A percentile compares a stretch with the other conserved stretches of the same genome.
These are phyloP conservation scores for Aphodius granarius DNA, from an alignment of 2,888 invertebrate species.

Conservation along the genomic window DNA sequence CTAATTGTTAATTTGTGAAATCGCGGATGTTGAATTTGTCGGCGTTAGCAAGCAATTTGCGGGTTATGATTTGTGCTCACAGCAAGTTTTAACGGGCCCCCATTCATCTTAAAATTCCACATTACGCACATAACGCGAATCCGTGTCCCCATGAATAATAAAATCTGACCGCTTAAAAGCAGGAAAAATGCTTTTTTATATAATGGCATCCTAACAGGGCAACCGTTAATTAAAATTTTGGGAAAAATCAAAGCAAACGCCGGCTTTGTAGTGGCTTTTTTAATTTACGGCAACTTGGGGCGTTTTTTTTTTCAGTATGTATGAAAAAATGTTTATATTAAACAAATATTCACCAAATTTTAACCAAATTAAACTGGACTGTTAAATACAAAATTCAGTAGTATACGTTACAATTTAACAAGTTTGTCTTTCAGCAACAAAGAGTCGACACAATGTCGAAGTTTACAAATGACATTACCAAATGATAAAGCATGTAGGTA, in stretches of 20 bases:
- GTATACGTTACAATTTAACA: too few relatives aligned
- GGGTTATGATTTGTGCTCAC: not conserved
- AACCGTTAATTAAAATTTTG: not conserved
- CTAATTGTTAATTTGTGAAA: not conserved
- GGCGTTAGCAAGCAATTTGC: not conserved
- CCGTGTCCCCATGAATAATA: not conserved
- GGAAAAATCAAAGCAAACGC: not conserved
- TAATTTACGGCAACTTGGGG: too few relatives aligned
- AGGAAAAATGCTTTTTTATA: not conserved
- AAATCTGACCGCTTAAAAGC: not conserved
- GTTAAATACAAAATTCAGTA: too few relatives aligned
- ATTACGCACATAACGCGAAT: not conserved
- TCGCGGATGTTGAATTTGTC: not conserved
- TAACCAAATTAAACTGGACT: too few relatives aligned
- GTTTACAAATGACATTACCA: too few relatives aligned
- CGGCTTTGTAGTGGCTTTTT: not conserved
- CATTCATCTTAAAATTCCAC: not conserved
- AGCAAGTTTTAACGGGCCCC: not conserved
- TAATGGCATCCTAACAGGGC: not conserved
- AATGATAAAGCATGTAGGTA: too few relatives aligned
- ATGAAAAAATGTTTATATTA: too few relatives aligned
- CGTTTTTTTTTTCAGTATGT: too few relatives aligned
- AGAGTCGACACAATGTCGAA: too few relatives aligned
- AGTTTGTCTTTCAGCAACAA: too few relatives aligned
- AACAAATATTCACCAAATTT: too few relatives aligned